A percentile compares a stretch with the other conserved stretches of the same genome.
phyloP scores from a whole-genome alignment of 2,888 invertebrate genomes.

The Drosophila peninsularis region DNA sequence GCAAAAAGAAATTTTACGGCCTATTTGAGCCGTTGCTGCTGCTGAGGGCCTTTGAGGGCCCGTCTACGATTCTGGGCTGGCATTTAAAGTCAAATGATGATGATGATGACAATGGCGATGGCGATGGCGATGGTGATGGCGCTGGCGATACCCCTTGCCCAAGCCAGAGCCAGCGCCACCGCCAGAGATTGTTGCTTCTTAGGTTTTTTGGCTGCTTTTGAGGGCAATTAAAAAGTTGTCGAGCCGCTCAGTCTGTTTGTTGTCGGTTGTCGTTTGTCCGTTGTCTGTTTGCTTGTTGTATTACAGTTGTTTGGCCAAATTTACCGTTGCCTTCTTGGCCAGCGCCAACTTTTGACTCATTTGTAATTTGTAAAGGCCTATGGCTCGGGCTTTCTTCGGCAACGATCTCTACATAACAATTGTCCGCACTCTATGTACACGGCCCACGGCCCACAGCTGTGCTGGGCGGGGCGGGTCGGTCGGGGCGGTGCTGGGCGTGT shows the following conservation, averaged over 20 bases:
- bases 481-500: neutral
- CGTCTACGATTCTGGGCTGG: conserved; percentile 59
- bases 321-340: conserved; percentile 57
- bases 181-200: conserved; percentile 29
- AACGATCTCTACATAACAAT: conserved; percentile 11
- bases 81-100: conserved; percentile 40
- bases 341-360: conserved; percentile 41
- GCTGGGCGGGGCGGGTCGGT: no score
- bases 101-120: conserved; percentile 14
- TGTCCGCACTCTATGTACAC: neutral
- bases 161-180: conserved; percentile 4
- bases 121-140: conserved; percentile 5
- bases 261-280: conserved; percentile 25
- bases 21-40: conserved; percentile 53
- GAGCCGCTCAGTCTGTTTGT: conserved; percentile 44
- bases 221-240: conserved; percentile 73
- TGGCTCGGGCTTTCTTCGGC: conserved; percentile 27
- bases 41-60: conserved; percentile 36
- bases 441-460: neutral
- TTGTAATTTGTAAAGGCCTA: conserved; percentile 41
- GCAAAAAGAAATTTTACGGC: conserved; percentile 67
- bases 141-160: conserved; percentile 20
- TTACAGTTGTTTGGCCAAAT: conserved; percentile 64
- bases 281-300: conserved; percentile 47
- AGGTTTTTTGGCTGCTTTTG: conserved; percentile 48